phyloP scores from a whole-genome alignment of 2,797 vertebrate genomes.

The Nyctalus aviator region DNA sequence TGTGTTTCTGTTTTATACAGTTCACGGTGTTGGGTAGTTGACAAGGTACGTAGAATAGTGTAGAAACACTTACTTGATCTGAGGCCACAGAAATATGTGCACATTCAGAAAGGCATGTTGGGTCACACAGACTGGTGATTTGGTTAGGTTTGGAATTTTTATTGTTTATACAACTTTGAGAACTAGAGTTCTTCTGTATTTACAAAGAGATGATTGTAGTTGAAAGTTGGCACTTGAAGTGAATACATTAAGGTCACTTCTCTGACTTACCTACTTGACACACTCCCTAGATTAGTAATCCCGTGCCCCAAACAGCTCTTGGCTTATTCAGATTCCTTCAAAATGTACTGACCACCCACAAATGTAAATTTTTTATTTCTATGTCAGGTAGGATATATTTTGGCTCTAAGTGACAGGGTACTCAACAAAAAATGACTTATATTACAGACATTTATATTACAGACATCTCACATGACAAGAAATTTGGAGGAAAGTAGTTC shows the following conservation, averaged over 20 bases:
- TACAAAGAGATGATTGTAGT: background rate
- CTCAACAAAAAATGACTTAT: background rate
- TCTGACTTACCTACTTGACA: background rate
- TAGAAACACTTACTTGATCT: slow-evolving; percentile 47
- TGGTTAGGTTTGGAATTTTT: background rate
- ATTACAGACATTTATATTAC: background rate
- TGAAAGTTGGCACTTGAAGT: background rate
- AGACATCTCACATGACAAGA: background rate
- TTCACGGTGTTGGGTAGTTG: background rate
- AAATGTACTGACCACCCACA: background rate
- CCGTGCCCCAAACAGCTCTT: background rate
- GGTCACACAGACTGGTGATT: background rate
- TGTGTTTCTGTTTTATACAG: background rate
- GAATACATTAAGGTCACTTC: background rate
- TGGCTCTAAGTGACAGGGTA: background rate
- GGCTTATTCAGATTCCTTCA: background rate
- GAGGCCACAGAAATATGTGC: background rate
- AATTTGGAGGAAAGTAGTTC: background rate
- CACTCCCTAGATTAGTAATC: background rate
- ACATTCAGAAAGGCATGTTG: background rate
- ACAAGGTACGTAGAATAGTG: background rate
- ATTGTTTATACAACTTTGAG: background rate
- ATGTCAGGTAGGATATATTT: background rate
- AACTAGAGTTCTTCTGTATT: background rate
- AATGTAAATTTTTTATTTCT: background rate